Evolutionary conservation across 1,140 invertebrate species (phyloP).

Genomic region (Drosophila athabasca): DNA sequence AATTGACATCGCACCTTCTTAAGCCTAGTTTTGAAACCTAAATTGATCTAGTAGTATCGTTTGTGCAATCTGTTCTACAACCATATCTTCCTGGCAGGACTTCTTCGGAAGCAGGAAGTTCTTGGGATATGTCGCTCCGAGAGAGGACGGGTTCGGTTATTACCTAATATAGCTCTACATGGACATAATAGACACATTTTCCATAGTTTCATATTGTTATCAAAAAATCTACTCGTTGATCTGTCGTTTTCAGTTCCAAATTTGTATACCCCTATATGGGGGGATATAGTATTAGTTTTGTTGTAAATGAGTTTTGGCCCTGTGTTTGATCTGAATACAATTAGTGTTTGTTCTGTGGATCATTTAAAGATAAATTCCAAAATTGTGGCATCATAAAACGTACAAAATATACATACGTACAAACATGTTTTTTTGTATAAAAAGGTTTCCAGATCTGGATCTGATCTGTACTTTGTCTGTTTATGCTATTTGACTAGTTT

Average conservation of each 20-base stretch:
- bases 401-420: constrained; percentile 24
- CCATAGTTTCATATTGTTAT: too few species aligned
- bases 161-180: not conserved
- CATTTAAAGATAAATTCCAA: not conserved
- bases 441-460: constrained; percentile 19
- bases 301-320: too few species aligned
- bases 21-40: constrained; percentile 43
- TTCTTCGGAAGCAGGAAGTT: too few species aligned
- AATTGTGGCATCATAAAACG: constrained; percentile 6
- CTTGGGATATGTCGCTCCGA: too few species aligned
- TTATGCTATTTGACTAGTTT: not conserved
- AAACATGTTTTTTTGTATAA: constrained; percentile 8
- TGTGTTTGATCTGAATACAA: too few species aligned
- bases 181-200: not conserved
- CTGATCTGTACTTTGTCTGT: constrained; percentile 5
- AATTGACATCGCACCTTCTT: constrained; percentile 13
- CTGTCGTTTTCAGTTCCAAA: too few species aligned
- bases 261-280: too few species aligned
- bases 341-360: too few species aligned
- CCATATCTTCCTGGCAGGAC: too few species aligned
- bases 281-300: too few species aligned
- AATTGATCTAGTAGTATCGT: constrained; percentile 17
- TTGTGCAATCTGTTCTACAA: constrained; percentile 15
- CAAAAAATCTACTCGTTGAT: too few species aligned
- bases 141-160: too few species aligned